These are phyloP conservation scores for Apamea monoglypha DNA, from an alignment of 2,888 invertebrate species.

Conservation along the genomic window DNA sequence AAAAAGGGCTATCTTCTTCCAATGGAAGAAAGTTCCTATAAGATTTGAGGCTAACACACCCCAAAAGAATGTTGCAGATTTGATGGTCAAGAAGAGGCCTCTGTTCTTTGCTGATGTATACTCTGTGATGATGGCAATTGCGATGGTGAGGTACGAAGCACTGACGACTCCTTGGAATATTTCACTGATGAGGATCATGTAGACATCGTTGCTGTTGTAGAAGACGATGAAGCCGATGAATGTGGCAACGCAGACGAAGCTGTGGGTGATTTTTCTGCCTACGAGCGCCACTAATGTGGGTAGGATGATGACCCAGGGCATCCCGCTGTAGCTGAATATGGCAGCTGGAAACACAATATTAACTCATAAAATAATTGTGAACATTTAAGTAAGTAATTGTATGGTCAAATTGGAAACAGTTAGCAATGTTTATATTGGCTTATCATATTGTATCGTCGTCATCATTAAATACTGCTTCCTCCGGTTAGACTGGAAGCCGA, in stretches of 20 bases:
- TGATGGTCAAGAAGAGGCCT: conserved; percentile 66
- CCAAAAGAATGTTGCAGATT: conserved; percentile 62
- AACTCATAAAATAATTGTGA: background rate
- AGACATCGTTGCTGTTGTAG: conserved; percentile 56
- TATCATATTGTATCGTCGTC: background rate
- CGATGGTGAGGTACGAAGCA: conserved; percentile 50
- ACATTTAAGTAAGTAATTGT: no score
- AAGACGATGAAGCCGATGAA: conserved; percentile 56
- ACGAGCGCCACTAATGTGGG: conserved; percentile 26
- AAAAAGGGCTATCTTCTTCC: conserved; percentile 66
- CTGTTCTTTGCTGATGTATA: conserved; percentile 53
- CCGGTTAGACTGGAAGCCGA: background rate
- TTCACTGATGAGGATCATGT: conserved; percentile 64
- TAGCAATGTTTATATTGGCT: background rate
- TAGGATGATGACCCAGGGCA: conserved; percentile 56
- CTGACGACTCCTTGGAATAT: conserved; percentile 56
- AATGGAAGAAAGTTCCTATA: conserved; percentile 71
- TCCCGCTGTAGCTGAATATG: conserved; percentile 41
- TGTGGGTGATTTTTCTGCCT: conserved; percentile 55
- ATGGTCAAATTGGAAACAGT: background rate
- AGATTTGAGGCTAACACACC: conserved; percentile 63
- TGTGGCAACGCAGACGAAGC: conserved; percentile 24
- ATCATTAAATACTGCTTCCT: background rate
- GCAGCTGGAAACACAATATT: conserved; percentile 57
- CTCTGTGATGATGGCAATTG: conserved; percentile 39